Evolutionary conservation across 2,888 invertebrate species (phyloP).

Genomic region (Drosophila formosana): DNA sequence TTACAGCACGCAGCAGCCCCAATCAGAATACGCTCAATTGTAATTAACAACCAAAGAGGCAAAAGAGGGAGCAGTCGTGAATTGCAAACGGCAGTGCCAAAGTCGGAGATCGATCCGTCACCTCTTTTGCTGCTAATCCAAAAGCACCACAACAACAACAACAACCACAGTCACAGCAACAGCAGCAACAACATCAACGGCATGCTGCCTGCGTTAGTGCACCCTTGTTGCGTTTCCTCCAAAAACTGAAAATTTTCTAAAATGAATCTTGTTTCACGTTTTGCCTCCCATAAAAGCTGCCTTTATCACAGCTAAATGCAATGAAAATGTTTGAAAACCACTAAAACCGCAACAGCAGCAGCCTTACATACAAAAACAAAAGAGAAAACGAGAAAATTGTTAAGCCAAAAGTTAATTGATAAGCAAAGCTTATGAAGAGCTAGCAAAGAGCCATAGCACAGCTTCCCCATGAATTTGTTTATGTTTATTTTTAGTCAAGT

Average conservation of each 20-base stretch:
- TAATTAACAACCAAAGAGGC: slow-evolving; percentile 84
- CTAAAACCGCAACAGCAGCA: slow-evolving; percentile 56
- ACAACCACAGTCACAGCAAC: slow-evolving; percentile 30
- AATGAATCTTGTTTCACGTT: slow-evolving; percentile 37
- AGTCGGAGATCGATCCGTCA: slow-evolving; percentile 36
- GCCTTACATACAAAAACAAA: slow-evolving; percentile 57
- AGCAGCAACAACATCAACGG: slow-evolving; percentile 31
- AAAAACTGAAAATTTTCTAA: slow-evolving; percentile 76
- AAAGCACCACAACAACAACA: slow-evolving; percentile 52
- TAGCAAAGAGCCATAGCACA: slow-evolving; percentile 61
- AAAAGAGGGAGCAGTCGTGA: slow-evolving; percentile 83
- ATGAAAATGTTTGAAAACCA: slow-evolving; percentile 20
- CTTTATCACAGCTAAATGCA: slow-evolving; percentile 20
- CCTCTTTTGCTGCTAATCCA: slow-evolving; percentile 83
- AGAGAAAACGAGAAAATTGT: slow-evolving; percentile 37
- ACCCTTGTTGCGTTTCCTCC: slow-evolving; percentile 65
- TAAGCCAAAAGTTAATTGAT: slow-evolving; percentile 77
- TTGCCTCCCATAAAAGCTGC: slow-evolving; percentile 57
- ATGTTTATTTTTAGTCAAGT: slow-evolving; percentile 36
- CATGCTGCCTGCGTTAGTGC: slow-evolving; percentile 67
- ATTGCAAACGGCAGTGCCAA: slow-evolving; percentile 63
- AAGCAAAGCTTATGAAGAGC: slow-evolving; percentile 77
- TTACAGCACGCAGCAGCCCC: slow-evolving; percentile 57
- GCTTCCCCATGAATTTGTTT: slow-evolving; percentile 76
- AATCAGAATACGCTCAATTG: slow-evolving; percentile 73